Evolutionary conservation across 2,797 vertebrate genomes (phyloP).

Genomic region (Octomys mimax): DNA sequence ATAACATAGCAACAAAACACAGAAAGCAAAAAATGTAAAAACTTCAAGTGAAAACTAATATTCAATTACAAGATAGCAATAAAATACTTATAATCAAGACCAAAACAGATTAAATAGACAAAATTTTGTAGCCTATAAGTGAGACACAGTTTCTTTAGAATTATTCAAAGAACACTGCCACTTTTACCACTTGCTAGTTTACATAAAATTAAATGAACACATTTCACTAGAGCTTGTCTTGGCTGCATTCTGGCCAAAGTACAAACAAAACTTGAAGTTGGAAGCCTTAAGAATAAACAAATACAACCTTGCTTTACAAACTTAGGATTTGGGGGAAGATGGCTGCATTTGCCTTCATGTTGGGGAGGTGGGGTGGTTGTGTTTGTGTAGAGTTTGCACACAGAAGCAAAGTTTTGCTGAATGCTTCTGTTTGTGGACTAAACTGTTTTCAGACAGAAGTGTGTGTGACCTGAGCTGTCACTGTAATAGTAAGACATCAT

Average conservation of each 20-base stretch:
- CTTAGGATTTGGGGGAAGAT: no score
- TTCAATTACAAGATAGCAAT: not conserved
- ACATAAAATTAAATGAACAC: conserved; percentile 12
- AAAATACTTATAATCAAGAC: conserved; percentile 24
- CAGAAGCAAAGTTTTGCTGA: no score
- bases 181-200: conserved; percentile 43
- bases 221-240: not conserved
- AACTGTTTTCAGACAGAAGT: no score
- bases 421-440: no score
- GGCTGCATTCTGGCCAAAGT: not conserved
- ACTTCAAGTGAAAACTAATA: not conserved
- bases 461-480: no score
- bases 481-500: no score
- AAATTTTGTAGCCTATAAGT: not conserved
- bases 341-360: no score
- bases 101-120: not conserved
- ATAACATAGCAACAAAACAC: conserved; percentile 58
- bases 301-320: no score
- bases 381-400: no score
- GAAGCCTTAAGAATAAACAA: conserved; percentile 23
- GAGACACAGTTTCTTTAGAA: conserved; percentile 20
- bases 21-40: conserved; percentile 20
- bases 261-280: conserved; percentile 40
- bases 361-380: no score
- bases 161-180: not conserved